phyloP scores from a whole-genome alignment of 2,113 vertebrate species.

The Rhodinocichla rosea region DNA sequence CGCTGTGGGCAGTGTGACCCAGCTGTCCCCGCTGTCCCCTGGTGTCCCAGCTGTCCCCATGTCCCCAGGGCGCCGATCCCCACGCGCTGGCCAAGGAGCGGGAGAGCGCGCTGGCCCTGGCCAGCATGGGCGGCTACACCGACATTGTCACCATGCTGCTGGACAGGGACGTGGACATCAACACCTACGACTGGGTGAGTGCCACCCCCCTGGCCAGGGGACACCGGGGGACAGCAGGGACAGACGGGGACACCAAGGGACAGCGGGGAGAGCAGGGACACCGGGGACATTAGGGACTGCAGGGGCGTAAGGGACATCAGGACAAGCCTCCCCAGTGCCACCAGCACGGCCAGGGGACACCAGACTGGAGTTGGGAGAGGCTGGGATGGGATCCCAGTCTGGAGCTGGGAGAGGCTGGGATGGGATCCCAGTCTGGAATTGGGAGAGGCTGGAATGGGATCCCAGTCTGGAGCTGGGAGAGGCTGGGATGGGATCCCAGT shows the following conservation, averaged over 20 bases:
- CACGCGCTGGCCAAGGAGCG: conserved; percentile 84
- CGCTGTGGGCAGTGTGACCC: too few relatives aligned
- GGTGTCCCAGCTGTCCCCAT: too few relatives aligned
- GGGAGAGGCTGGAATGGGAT: too few relatives aligned
- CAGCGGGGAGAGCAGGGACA: not conserved
- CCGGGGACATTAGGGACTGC: too few relatives aligned
- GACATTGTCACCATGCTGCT: conserved; percentile 88
- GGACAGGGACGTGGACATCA: conserved; percentile 84
- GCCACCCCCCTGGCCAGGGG: not conserved
- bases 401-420: too few relatives aligned
- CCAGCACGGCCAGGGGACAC: not conserved
- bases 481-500: too few relatives aligned
- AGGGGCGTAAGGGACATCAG: too few relatives aligned
- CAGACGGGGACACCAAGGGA: accelerated
- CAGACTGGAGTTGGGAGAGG: too few relatives aligned
- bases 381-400: too few relatives aligned
- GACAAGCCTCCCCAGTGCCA: not conserved
- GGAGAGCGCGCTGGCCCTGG: conserved; percentile 90
- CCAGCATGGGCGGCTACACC: conserved; percentile 91
- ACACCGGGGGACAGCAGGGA: not conserved
- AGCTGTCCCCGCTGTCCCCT: too few relatives aligned
- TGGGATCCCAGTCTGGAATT: too few relatives aligned
- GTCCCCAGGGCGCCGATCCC: conserved; percentile 86
- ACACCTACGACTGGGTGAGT: conserved; percentile 94
- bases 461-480: too few relatives aligned